Evolutionary conservation across 2,113 vertebrate species (phyloP).

Genomic region (Laticauda laticaudata): DNA sequence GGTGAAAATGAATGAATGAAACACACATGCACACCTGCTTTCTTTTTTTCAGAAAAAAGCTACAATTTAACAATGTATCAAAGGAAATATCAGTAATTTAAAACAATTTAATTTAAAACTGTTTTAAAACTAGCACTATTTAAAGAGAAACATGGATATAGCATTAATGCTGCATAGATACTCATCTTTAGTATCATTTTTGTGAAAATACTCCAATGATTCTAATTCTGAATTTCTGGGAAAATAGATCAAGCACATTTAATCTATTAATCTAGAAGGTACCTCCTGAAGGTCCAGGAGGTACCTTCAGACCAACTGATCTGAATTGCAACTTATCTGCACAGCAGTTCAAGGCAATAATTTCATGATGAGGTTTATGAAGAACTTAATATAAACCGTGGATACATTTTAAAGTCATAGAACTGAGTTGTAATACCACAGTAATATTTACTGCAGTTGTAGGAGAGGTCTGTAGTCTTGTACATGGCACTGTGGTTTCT

Average conservation of each 20-base stretch:
- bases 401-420: neutral
- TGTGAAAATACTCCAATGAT: neutral
- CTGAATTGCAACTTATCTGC: neutral
- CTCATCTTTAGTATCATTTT: neutral
- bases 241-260: neutral
- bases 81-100: neutral
- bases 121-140: neutral
- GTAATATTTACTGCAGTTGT: neutral
- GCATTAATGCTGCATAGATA: neutral
- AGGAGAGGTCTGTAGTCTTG: neutral
- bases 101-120: too few species aligned
- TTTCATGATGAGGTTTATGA: neutral
- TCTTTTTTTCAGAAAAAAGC: neutral
- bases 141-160: neutral
- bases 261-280: neutral
- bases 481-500: neutral
- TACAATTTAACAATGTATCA: neutral
- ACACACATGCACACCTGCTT: neutral
- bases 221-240: neutral
- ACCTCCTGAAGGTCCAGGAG: neutral
- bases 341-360: neutral
- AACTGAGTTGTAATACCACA: neutral
- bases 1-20: neutral
- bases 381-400: neutral
- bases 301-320: neutral